A percentile compares a stretch with the other conserved stretches of the same genome.
Conservation (phyloP, 2,113 vertebrate genomes). For the Trichechus manatus region DNA sequence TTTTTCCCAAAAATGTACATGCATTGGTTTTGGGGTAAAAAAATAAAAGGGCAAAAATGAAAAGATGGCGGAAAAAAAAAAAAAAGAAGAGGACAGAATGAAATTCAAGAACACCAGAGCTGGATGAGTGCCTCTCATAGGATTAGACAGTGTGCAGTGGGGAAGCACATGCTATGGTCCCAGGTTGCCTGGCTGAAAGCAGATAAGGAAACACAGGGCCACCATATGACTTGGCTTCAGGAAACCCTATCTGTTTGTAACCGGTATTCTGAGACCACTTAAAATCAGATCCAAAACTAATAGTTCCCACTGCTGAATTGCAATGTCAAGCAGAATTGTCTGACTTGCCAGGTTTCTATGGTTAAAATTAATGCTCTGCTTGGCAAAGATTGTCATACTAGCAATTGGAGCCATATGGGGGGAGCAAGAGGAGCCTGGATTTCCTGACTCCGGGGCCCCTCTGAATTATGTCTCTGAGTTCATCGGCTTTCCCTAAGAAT, state of each 20-base stretch:
- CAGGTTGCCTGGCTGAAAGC: slow-evolving; percentile 70
- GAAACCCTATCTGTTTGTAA: slow-evolving; percentile 79
- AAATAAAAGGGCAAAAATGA: slow-evolving; percentile 44
- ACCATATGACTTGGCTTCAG: slow-evolving; percentile 79
- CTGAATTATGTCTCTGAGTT: slow-evolving; percentile 61
- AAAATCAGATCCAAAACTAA: slow-evolving; percentile 85
- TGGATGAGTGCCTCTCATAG: not conserved
- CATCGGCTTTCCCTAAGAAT: not conserved
- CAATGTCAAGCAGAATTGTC: slow-evolving; percentile 76
- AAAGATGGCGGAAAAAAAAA: not conserved
- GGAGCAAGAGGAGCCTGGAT: slow-evolving; percentile 55
- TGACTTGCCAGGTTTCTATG: slow-evolving; percentile 81
- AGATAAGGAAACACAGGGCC: slow-evolving; percentile 77
- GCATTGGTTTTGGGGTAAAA: not conserved
- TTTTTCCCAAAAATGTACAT: not conserved
- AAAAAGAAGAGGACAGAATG: not conserved
- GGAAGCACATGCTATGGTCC: slow-evolving; percentile 65
- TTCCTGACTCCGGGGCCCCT: slow-evolving; percentile 65
- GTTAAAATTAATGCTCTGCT: slow-evolving; percentile 83
- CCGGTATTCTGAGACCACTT: slow-evolving; percentile 82
- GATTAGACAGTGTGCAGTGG: not conserved
- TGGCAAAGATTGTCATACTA: slow-evolving; percentile 74
- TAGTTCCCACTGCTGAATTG: slow-evolving; percentile 82
- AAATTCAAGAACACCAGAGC: not conserved
- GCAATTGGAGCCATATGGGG: slow-evolving; percentile 77